Percentiles rank a stretch among this genome's conserved stretches.
These are phyloP conservation scores for Delphinus delphis DNA, from an alignment of 2,113 vertebrate genomes.

Conservation along the genomic window DNA sequence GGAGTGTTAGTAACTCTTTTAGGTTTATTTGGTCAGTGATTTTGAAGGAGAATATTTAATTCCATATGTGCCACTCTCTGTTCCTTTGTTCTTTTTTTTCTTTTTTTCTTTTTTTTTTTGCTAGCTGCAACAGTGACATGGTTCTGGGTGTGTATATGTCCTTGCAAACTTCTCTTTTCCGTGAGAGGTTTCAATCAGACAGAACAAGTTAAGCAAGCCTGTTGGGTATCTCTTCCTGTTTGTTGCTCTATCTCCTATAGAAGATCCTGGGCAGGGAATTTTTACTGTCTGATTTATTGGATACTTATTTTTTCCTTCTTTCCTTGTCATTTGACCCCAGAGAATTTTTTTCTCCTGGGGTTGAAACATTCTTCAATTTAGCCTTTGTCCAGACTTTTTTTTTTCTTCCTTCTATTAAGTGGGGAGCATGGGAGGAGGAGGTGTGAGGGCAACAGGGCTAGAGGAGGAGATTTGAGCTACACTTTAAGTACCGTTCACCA, in stretches of 20 bases:
- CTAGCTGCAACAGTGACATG: background rate
- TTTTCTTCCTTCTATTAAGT: background rate
- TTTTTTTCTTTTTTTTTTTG: background rate
- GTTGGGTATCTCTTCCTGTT: background rate
- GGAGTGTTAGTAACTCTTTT: background rate
- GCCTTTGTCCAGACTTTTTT: constrained; percentile 45
- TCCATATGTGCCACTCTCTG: background rate
- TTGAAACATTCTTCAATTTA: constrained; percentile 59
- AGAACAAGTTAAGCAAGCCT: background rate
- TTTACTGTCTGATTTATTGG: background rate
- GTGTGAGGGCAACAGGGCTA: background rate
- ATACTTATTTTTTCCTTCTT: background rate
- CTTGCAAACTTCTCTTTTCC: background rate
- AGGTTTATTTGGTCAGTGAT: background rate
- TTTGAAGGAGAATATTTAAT: background rate
- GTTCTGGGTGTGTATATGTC: accelerated
- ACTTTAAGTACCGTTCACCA: constrained; percentile 48
- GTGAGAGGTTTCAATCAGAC: background rate
- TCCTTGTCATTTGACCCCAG: constrained; percentile 53
- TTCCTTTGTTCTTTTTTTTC: background rate
- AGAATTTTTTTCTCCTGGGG: background rate
- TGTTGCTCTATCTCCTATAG: background rate
- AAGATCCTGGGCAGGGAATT: background rate
- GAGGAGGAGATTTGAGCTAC: background rate
- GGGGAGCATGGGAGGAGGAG: background rate